These are phyloP conservation scores for Eupsilia transversa DNA, from an alignment of 2,888 invertebrate genomes.

Conservation along the genomic window DNA sequence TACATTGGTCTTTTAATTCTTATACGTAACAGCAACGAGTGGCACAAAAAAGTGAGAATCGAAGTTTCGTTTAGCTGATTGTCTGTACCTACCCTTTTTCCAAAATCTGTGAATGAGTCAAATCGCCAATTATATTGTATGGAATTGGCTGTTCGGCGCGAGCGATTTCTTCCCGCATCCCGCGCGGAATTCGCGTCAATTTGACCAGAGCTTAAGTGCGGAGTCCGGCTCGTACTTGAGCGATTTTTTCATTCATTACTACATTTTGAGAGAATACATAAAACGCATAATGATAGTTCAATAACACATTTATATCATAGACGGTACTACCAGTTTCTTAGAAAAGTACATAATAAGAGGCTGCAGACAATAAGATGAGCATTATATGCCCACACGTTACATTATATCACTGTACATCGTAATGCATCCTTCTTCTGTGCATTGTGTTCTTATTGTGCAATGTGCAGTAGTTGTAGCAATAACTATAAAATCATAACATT, in stretches of 20 bases:
- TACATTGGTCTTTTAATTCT: too few relatives aligned
- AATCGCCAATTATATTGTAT: too few relatives aligned
- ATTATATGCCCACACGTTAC: constrained; percentile 28
- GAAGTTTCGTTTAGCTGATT: too few relatives aligned
- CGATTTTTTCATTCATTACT: background rate
- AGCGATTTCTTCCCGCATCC: background rate
- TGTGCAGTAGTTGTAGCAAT: constrained; percentile 31
- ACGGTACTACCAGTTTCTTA: constrained; percentile 54
- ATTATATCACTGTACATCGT: constrained; percentile 17
- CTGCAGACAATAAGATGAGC: constrained; percentile 19
- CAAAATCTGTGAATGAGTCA: too few relatives aligned
- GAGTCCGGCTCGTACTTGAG: background rate
- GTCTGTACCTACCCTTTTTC: too few relatives aligned
- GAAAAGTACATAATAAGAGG: constrained; percentile 48
- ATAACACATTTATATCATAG: constrained; percentile 62
- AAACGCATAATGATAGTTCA: constrained; percentile 31
- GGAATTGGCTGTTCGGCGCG: background rate
- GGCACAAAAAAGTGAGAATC: too few relatives aligned
- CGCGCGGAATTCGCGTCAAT: too few relatives aligned
- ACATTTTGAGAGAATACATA: background rate
- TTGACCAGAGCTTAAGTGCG: background rate
- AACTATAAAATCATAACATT: constrained; percentile 21
- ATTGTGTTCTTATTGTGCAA: constrained; percentile 33
- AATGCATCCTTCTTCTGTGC: constrained; percentile 43
- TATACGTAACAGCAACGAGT: too few relatives aligned